Percentiles rank a stretch among this genome's conserved stretches.
Evolutionary conservation across 2,113 vertebrate species (phyloP).

Genomic region (Myrmophylax atrothorax): DNA sequence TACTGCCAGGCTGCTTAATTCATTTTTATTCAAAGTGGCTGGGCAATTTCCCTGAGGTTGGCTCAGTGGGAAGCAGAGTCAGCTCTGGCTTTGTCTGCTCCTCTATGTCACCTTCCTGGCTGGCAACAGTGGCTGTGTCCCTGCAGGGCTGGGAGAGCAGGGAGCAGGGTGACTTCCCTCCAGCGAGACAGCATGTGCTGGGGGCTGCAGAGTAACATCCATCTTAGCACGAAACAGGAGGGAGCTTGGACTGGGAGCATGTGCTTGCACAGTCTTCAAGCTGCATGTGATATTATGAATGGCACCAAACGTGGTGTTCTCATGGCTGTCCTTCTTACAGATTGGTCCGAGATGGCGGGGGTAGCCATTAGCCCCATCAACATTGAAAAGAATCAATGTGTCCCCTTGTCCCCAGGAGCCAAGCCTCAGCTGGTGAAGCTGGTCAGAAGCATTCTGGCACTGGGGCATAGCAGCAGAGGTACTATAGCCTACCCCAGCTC

Average conservation of each 20-base stretch:
- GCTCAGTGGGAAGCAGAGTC: conserved; percentile 2
- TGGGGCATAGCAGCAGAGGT: background rate
- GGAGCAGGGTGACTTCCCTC: background rate
- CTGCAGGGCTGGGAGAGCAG: rapidly evolving
- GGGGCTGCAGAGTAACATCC: background rate
- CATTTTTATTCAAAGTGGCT: conserved; percentile 48
- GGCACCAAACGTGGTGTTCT: background rate
- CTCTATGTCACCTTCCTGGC: conserved; percentile 22
- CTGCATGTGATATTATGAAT: background rate
- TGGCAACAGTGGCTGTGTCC: background rate
- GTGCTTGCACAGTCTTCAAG: background rate
- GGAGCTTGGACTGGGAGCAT: background rate
- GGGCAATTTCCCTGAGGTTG: conserved; percentile 49
- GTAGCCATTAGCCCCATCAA: background rate
- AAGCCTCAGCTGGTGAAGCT: background rate
- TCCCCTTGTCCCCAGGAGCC: background rate
- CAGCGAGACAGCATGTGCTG: rapidly evolving
- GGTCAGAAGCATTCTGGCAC: background rate
- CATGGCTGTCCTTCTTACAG: background rate
- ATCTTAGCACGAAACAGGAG: background rate
- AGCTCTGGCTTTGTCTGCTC: conserved; percentile 7
- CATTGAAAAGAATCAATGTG: background rate
- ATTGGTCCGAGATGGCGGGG: background rate
- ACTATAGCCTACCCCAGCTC: background rate
- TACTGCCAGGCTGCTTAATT: conserved; percentile 62